Percentiles rank a stretch among this genome's conserved stretches.
Conservation (phyloP, 1,140 invertebrate species). For the Colletes latitarsis region DNA sequence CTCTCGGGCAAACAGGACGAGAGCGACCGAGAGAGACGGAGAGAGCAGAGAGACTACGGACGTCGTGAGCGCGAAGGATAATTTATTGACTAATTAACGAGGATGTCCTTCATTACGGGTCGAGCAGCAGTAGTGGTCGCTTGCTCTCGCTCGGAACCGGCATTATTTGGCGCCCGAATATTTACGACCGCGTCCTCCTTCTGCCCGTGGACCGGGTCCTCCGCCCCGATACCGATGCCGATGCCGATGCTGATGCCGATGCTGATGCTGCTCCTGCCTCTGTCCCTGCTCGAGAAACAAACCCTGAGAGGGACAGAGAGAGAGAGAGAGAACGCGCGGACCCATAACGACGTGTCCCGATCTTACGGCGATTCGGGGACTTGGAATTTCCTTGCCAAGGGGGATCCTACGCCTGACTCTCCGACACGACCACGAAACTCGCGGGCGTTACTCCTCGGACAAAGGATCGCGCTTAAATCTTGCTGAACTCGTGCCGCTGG, state of each 20-base stretch:
- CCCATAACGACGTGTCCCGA: conserved; percentile 78
- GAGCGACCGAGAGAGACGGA: conserved; percentile 30
- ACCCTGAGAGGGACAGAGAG: conserved; percentile 20
- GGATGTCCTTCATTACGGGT: conserved; percentile 80
- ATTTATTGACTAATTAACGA: conserved; percentile 82
- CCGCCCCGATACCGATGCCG: conserved; percentile 59
- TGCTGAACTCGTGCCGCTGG: conserved; percentile 35
- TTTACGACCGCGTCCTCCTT: conserved; percentile 77
- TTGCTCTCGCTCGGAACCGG: conserved; percentile 65
- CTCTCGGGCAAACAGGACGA: conserved; percentile 59
- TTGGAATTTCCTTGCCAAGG: conserved; percentile 63
- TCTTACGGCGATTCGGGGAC: conserved; percentile 71
- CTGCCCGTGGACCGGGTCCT: conserved; percentile 56
- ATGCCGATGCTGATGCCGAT: conserved; percentile 43
- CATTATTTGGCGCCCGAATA: conserved; percentile 79
- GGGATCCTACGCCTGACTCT: conserved; percentile 31
- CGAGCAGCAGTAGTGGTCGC: conserved; percentile 71
- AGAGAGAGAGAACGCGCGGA: conserved; percentile 41
- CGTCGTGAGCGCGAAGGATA: conserved; percentile 77
- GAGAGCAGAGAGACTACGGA: conserved; percentile 58
- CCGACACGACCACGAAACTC: conserved; percentile 55
- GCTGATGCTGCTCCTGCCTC: conserved; percentile 24
- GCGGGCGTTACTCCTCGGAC: conserved; percentile 60
- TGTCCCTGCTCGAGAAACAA: conserved; percentile 42
- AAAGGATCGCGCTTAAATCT: conserved; percentile 61